Evolutionary conservation across 2,113 vertebrate genomes (phyloP), one percentile per base, ranked within the genome.

Genomic region (Romanogobio albipinnatus): DNA sequence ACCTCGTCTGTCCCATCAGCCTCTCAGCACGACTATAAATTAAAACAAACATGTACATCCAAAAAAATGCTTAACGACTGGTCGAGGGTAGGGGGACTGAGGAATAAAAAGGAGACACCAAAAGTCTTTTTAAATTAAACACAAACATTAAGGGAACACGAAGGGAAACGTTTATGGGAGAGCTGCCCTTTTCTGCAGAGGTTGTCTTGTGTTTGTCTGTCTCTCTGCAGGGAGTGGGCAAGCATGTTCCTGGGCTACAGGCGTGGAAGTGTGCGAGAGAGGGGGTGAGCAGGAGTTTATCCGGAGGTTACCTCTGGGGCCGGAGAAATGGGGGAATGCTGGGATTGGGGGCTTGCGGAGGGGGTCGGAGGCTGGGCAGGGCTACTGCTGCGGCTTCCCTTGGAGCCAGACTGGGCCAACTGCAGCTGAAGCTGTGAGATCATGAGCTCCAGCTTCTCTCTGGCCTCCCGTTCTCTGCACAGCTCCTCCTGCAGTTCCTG

Each of bases 401-500:
- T 86, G 6, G 86, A 53, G 85, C 88, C 84, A 61, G 91, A 91
- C 90, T 90, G 91, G 77, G 80, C 92, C 92, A 99, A 98, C 94
- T 99, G 98, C 82, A 96, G 94, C 92, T 96, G 97, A 88, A 99
- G 92, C 70, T 98, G 97, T 85, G 93, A 91, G 85, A 99, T 98
- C 89, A 96, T 96, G 93, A 95, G 90, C 95, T 99, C 97, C 81
- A 99, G 88, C 83, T 97, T 97, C 83, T 97, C 96, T 75, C 98
- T 95, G 7, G 97, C 97, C 89, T 99, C 97, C 76, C 98, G 94
- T 81, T 99, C 98, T 89, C 94, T 92, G 64, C 95, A 94, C 90
- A 99, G 95, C 84, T 98, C 97, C 75, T 98, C 97, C 76, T 99
- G 98, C 85, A 99, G 96, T 86, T 99, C 97, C 90, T 96, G 95